These are phyloP conservation scores for Cromileptes altivelis DNA, from an alignment of 2,113 vertebrate species.

Conservation along the genomic window DNA sequence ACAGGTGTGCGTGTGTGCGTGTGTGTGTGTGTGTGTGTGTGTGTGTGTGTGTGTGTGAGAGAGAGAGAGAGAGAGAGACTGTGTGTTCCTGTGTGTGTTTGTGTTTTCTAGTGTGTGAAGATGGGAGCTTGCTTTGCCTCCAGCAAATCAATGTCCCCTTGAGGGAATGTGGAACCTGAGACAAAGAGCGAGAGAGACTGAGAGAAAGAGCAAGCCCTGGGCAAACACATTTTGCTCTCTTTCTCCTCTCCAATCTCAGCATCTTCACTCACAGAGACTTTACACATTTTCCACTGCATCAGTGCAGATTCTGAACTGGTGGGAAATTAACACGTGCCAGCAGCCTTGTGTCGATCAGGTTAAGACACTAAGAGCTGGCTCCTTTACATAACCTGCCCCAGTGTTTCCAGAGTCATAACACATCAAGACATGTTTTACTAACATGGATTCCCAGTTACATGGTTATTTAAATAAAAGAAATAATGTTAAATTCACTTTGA, in stretches of 20 bases:
- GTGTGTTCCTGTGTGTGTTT: slow-evolving; percentile 14
- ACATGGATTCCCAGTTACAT: neutral
- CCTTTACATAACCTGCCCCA: slow-evolving; percentile 12
- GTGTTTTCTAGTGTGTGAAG: slow-evolving; percentile 57
- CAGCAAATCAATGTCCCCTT: slow-evolving; percentile 79
- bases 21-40: slow-evolving; percentile 4
- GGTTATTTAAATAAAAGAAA: slow-evolving; percentile 1
- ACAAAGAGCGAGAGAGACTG: slow-evolving; percentile 64
- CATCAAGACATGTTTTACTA: slow-evolving; percentile 4
- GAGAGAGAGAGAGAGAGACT: slow-evolving; percentile 3
- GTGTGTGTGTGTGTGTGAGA: neutral
- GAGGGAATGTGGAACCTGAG: slow-evolving; percentile 72
- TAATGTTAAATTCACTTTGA: slow-evolving; percentile 7
- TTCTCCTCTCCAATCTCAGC: slow-evolving; percentile 39
- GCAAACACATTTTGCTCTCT: slow-evolving; percentile 63
- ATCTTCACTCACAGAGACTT: slow-evolving; percentile 27
- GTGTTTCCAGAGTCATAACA: neutral
- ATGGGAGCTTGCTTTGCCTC: slow-evolving; percentile 72
- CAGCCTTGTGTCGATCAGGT: slow-evolving; percentile 27
- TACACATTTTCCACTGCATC: slow-evolving; percentile 21
- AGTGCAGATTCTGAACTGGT: slow-evolving; percentile 22
- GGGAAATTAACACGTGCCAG: slow-evolving; percentile 51
- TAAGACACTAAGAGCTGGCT: slow-evolving; percentile 12
- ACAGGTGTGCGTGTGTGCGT: slow-evolving; percentile 33
- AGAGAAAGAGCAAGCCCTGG: slow-evolving; percentile 63